phyloP scores from a whole-genome alignment of 2,797 vertebrate species.

The Parauchenoglanis punctatus region DNA sequence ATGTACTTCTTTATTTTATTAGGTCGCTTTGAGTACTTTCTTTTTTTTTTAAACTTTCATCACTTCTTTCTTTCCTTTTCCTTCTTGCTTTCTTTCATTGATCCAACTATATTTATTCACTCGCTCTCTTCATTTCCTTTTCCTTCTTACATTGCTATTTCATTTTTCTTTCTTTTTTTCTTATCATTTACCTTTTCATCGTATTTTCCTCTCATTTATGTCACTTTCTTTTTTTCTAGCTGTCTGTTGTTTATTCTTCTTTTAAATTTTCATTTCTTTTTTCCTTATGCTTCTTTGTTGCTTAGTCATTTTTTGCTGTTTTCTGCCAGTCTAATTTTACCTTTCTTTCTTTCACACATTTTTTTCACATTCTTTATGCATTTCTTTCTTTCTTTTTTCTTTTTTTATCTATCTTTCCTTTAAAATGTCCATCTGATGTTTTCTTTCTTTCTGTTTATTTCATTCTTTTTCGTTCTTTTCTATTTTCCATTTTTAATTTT shows the following conservation, averaged over 20 bases:
- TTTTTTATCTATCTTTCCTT: neutral
- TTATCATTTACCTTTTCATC: neutral
- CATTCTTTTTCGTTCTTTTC: neutral
- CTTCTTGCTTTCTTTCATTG: neutral
- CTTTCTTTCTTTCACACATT: neutral
- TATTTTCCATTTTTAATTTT: neutral
- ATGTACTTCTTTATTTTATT: neutral
- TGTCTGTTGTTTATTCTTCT: neutral
- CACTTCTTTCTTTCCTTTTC: neutral
- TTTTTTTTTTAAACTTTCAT: neutral
- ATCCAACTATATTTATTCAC: neutral
- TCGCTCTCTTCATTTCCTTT: neutral
- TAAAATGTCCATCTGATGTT: neutral
- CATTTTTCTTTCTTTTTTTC: neutral
- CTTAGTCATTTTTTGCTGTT: neutral
- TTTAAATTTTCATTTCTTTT: neutral
- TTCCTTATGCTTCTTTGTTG: neutral
- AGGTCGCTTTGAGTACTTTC: neutral
- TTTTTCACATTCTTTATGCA: neutral
- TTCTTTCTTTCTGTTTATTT: neutral
- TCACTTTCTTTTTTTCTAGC: neutral
- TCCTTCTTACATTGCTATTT: neutral
- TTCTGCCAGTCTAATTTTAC: neutral
- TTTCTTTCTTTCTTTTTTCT: neutral
- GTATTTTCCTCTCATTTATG: neutral